These are phyloP conservation scores for Porites evermanni DNA, from an alignment of 92 coral and sea anemone genomes.

Conservation along the genomic window DNA sequence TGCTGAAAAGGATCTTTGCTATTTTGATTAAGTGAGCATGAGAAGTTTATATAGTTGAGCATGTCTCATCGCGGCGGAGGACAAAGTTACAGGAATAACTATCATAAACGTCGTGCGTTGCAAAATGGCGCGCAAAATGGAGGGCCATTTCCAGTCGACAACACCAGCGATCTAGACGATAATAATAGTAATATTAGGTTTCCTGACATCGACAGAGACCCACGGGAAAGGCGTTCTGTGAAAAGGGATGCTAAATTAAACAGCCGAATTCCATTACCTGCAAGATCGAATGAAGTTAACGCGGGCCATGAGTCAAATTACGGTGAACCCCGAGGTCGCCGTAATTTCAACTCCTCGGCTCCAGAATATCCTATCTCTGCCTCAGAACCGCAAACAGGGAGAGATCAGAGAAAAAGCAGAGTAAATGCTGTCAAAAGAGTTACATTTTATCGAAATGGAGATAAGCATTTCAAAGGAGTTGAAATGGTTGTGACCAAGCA, in stretches of 20 bases:
- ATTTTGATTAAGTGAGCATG: conserved; percentile 7
- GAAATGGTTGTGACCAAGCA: conserved; percentile 75
- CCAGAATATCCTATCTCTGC: conserved; percentile 43
- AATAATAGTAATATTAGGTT: conserved; percentile 21
- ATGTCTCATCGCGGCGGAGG: conserved; percentile 51
- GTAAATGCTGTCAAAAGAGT: conserved; percentile 71
- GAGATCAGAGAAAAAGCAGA: conserved; percentile 52
- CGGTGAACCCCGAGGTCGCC: conserved; percentile 51
- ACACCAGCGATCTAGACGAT: conserved; percentile 28
- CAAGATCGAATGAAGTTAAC: conserved; percentile 10
- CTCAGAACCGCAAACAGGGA: conserved; percentile 17
- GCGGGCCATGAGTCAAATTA: conserved; percentile 23
- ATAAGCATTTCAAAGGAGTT: conserved; percentile 80
- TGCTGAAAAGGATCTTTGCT: not conserved
- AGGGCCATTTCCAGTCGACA: conserved; percentile 31
- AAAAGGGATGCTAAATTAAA: conserved; percentile 39
- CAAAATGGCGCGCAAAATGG: conserved; percentile 25
- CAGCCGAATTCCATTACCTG: conserved; percentile 70
- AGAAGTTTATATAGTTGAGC: conserved; percentile 6
- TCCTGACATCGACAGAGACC: conserved; percentile 36
- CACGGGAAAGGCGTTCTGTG: conserved; percentile 6
- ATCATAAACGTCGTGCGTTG: conserved; percentile 11
- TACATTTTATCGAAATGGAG: conserved; percentile 85
- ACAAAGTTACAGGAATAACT: conserved; percentile 9
- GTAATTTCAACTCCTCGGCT: conserved; percentile 1